Evolutionary conservation across 2,888 invertebrate genomes (phyloP).

Genomic region (Watsonalla cultraria): DNA sequence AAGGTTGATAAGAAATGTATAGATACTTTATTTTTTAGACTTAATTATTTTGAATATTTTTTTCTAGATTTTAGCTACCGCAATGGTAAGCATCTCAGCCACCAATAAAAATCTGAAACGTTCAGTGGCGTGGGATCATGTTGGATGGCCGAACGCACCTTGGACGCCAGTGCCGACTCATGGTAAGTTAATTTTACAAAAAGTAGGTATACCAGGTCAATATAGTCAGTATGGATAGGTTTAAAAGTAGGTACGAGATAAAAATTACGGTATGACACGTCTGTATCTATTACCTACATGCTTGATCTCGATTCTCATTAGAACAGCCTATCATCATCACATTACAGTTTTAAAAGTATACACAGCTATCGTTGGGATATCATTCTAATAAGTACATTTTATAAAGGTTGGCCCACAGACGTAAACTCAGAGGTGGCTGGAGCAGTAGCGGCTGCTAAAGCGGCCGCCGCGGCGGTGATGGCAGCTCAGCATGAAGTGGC

Average conservation of each 20-base stretch:
- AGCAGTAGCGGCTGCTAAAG: slow-evolving; percentile 85
- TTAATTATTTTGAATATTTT: neutral
- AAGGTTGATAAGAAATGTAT: too few species aligned
- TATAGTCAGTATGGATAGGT: too few species aligned
- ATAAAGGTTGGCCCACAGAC: slow-evolving; percentile 37
- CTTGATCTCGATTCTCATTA: neutral
- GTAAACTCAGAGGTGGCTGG: slow-evolving; percentile 84
- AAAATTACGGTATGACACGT: neutral
- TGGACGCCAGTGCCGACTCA: slow-evolving; percentile 29
- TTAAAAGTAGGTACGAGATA: too few species aligned
- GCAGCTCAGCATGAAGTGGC: slow-evolving; percentile 86
- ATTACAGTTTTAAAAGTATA: too few species aligned
- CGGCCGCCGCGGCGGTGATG: slow-evolving; percentile 84
- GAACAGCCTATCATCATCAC: too few species aligned
- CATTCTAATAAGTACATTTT: neutral
- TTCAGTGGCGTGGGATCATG: slow-evolving; percentile 41
- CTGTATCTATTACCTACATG: slow-evolving; percentile 2
- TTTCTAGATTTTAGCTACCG: slow-evolving; percentile 24
- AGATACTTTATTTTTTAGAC: too few species aligned
- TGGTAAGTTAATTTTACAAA: slow-evolving; percentile 16
- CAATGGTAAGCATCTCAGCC: slow-evolving; percentile 23
- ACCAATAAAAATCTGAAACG: slow-evolving; percentile 46
- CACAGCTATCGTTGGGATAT: too few species aligned
- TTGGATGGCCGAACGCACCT: slow-evolving; percentile 27
- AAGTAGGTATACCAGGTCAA: too few species aligned